These are phyloP conservation scores for Muscina levida DNA, from an alignment of 2,888 invertebrate genomes.

Conservation along the genomic window DNA sequence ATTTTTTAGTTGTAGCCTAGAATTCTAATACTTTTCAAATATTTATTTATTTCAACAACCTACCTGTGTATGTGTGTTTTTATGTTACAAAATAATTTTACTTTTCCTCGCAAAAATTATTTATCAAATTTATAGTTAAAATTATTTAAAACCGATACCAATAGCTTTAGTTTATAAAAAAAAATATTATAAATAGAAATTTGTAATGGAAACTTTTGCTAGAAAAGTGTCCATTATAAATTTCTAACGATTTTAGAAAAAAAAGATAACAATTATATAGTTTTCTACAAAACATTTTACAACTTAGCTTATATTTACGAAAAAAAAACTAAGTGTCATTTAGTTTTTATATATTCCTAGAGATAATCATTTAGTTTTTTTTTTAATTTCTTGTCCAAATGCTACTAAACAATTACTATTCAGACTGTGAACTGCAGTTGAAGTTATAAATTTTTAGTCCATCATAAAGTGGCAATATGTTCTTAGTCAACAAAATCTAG, in stretches of 20 bases:
- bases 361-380: background rate
- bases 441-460: too few relatives aligned
- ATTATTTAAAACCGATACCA: slow-evolving; percentile 7
- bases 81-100: too few relatives aligned
- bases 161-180: slow-evolving; percentile 39
- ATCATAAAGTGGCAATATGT: too few relatives aligned
- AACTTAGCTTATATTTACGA: too few relatives aligned
- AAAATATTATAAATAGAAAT: background rate
- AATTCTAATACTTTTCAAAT: slow-evolving; percentile 24
- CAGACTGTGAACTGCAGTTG: too few relatives aligned
- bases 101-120: slow-evolving; percentile 6
- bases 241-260: background rate
- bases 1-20: slow-evolving; percentile 31
- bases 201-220: slow-evolving; percentile 45
- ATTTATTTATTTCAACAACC: slow-evolving; percentile 37
- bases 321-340: slow-evolving; percentile 54
- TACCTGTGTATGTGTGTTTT: slow-evolving; percentile 41
- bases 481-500: too few relatives aligned
- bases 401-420: too few relatives aligned
- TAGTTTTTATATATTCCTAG: slow-evolving; percentile 18
- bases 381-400: background rate
- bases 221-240: slow-evolving; percentile 47
- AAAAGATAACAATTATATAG: too few relatives aligned
- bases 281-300: slow-evolving; percentile 16
- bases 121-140: slow-evolving; percentile 32